A percentile compares a stretch with the other conserved stretches of the same genome.
These are phyloP conservation scores for Acanthurus lineatus DNA, from an alignment of 2,797 vertebrate genomes.

Conservation along the genomic window DNA sequence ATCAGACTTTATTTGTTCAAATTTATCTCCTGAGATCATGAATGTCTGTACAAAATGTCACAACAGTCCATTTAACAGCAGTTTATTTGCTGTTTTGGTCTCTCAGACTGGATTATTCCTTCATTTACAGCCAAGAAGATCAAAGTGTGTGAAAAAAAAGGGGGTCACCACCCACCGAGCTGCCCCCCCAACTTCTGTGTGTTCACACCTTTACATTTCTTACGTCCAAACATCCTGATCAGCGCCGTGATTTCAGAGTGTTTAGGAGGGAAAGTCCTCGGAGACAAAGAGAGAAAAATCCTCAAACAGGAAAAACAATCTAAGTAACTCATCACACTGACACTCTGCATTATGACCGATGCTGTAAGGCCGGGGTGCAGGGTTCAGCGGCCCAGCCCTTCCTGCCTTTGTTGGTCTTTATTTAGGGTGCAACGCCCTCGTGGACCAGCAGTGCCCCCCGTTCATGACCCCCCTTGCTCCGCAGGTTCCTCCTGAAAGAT, in stretches of 20 bases:
- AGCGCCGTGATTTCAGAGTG: slow-evolving; percentile 37
- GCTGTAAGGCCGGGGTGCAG: slow-evolving; percentile 42
- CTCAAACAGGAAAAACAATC: slow-evolving; percentile 72
- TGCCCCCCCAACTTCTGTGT: neutral
- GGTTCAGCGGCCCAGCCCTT: slow-evolving; percentile 76
- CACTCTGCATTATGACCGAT: slow-evolving; percentile 48
- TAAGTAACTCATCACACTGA: slow-evolving; percentile 38
- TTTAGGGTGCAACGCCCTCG: slow-evolving; percentile 67
- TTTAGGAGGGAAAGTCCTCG: slow-evolving; percentile 58
- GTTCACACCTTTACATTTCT: slow-evolving; percentile 28
- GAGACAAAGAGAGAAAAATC: slow-evolving; percentile 30
- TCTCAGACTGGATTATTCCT: neutral
- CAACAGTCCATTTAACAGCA: too few species aligned
- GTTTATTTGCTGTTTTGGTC: too few species aligned
- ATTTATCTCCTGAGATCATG: too few species aligned
- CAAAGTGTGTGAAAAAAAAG: neutral
- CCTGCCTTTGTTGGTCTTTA: slow-evolving; percentile 84
- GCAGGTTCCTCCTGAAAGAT: slow-evolving; percentile 65
- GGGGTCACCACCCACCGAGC: neutral
- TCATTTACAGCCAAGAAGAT: slow-evolving; percentile 14
- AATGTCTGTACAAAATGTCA: too few species aligned
- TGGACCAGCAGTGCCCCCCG: slow-evolving; percentile 48
- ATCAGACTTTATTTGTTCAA: too few species aligned
- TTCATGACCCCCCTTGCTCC: slow-evolving; percentile 48
- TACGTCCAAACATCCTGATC: slow-evolving; percentile 35